These are phyloP conservation scores for Automeris io DNA, from an alignment of 2,888 invertebrate species.

Conservation along the genomic window DNA sequence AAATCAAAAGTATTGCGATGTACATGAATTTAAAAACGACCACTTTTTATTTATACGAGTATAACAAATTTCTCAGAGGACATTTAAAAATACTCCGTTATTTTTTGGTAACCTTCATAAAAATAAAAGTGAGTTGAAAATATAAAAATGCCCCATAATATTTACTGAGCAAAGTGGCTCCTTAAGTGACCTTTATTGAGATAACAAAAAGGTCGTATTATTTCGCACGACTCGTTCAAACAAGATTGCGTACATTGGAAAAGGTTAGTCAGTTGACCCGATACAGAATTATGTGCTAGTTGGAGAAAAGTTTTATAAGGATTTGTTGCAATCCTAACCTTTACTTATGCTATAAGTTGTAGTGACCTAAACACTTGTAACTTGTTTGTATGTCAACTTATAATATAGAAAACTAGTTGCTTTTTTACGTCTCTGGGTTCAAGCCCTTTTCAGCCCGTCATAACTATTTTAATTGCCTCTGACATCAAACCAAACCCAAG, in stretches of 20 bases:
- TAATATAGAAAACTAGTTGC: too few relatives aligned
- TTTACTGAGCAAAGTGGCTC: slow-evolving; percentile 5
- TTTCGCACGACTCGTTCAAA: slow-evolving; percentile 13
- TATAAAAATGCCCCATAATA: neutral
- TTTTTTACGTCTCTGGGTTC: too few relatives aligned
- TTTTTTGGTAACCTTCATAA: neutral
- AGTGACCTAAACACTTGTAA: neutral
- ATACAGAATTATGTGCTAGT: slow-evolving; percentile 1
- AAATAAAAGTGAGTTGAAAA: neutral
- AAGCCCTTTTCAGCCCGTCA: too few relatives aligned
- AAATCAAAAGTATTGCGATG: too few relatives aligned
- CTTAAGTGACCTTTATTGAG: slow-evolving; percentile 12
- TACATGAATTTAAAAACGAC: too few relatives aligned
- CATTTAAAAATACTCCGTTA: too few relatives aligned
- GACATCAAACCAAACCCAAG: too few relatives aligned
- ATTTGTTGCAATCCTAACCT: neutral
- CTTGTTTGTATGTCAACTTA: too few relatives aligned
- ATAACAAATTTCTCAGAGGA: too few relatives aligned
- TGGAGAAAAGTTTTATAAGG: neutral
- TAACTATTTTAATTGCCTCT: too few relatives aligned
- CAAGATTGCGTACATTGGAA: slow-evolving; percentile 6
- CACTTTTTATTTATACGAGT: too few relatives aligned
- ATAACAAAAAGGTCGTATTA: slow-evolving; percentile 13
- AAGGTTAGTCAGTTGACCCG: slow-evolving; percentile 4
- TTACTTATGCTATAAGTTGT: neutral